These are phyloP conservation scores for Ictidomys tridecemlineatus DNA, from an alignment of 2,113 vertebrate species.

Conservation along the genomic window DNA sequence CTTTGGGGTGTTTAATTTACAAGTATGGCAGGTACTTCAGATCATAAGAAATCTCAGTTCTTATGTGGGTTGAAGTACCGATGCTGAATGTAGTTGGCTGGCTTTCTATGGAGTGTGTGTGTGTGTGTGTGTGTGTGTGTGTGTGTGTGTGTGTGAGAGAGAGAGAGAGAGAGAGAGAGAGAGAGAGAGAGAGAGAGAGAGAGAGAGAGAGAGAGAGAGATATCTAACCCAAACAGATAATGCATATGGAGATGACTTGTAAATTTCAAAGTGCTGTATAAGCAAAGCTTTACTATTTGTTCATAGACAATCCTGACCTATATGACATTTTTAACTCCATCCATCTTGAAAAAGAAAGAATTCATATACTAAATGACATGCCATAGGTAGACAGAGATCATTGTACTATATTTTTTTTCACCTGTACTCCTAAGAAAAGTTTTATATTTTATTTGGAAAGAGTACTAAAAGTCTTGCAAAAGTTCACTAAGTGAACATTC, in stretches of 20 bases:
- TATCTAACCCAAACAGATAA: not conserved
- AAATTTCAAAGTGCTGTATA: not conserved
- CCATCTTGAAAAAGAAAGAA: not conserved
- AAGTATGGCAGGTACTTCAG: conserved; percentile 40
- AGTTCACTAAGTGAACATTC: not conserved
- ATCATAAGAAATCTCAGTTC: not conserved
- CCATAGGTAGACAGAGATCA: not conserved
- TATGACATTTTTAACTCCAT: not conserved
- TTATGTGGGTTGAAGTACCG: not conserved
- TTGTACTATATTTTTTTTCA: not conserved
- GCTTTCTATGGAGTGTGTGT: not conserved
- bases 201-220: not conserved
- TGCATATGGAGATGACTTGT: not conserved
- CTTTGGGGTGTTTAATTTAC: conserved; percentile 73
- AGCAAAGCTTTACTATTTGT: not conserved
- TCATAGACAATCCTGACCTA: not conserved
- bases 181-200: not conserved
- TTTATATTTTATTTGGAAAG: accelerated
- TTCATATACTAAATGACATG: not conserved
- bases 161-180: not conserved
- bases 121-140: not conserved
- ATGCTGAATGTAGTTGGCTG: conserved; percentile 42
- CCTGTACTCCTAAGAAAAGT: not conserved
- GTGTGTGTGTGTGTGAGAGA: not conserved
- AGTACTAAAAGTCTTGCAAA: not conserved